These are phyloP conservation scores for Cloeon dipterum DNA, from an alignment of 2,888 invertebrate genomes.

Conservation along the genomic window DNA sequence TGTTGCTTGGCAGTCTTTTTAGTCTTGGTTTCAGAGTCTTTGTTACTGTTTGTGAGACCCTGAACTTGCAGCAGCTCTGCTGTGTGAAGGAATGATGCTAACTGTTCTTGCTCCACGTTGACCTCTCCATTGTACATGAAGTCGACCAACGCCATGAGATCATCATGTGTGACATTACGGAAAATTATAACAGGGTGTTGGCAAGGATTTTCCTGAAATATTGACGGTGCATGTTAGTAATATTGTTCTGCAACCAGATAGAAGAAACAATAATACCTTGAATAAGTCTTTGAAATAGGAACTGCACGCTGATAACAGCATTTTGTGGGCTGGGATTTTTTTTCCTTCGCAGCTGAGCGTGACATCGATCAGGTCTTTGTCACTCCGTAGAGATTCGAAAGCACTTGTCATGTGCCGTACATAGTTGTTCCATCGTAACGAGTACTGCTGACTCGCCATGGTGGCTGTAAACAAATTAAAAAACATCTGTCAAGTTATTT, in stretches of 20 bases:
- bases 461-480: no score
- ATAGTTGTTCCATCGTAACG: slow-evolving; percentile 72
- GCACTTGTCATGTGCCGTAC: slow-evolving; percentile 52
- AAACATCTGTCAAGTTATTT: no score
- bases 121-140: slow-evolving; percentile 70
- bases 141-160: slow-evolving; percentile 51
- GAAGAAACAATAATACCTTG: slow-evolving; percentile 15
- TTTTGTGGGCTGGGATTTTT: slow-evolving; percentile 62
- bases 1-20: neutral
- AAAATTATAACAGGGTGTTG: slow-evolving; percentile 62
- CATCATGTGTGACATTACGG: slow-evolving; percentile 52
- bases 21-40: slow-evolving; percentile 13
- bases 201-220: slow-evolving; percentile 44
- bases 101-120: slow-evolving; percentile 53
- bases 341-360: slow-evolving; percentile 68
- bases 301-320: slow-evolving; percentile 65
- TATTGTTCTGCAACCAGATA: neutral
- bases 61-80: slow-evolving; percentile 55
- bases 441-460: slow-evolving; percentile 44
- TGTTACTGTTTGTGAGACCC: slow-evolving; percentile 36
- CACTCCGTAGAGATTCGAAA: slow-evolving; percentile 39
- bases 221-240: neutral
- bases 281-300: slow-evolving; percentile 41
- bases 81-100: slow-evolving; percentile 53
- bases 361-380: slow-evolving; percentile 50